Conservation (phyloP, 2,113 vertebrate genomes). For the Dicerorhinus sumatrensis region DNA sequence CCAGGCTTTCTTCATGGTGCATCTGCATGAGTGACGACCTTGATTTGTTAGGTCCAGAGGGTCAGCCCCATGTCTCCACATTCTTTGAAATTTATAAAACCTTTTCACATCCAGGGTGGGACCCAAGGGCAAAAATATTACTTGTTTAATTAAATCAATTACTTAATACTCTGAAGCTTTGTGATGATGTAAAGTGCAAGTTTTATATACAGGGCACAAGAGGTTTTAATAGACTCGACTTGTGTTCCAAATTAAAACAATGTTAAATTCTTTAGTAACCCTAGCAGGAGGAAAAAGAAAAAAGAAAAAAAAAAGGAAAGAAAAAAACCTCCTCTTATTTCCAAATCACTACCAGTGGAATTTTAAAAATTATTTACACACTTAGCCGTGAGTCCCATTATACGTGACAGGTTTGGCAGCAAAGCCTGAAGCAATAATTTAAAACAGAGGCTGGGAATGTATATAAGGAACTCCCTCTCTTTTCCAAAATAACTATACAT, state of each 20-base stretch:
- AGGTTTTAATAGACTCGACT: conserved; percentile 33
- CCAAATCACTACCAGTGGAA: conserved; percentile 70
- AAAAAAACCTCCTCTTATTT: conserved; percentile 44
- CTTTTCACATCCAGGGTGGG: not conserved
- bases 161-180: not conserved
- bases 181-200: not conserved
- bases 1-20: not conserved
- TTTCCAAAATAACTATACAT: conserved; percentile 45
- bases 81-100: not conserved
- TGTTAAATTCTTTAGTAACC: conserved; percentile 43
- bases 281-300: not conserved
- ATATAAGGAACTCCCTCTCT: not conserved
- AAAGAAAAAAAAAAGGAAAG: not conserved
- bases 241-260: conserved; percentile 71
- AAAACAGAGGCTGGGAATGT: conserved; percentile 58
- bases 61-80: not conserved
- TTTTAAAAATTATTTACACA: conserved; percentile 67
- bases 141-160: conserved; percentile 33
- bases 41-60: not conserved
- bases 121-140: not conserved
- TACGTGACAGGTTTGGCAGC: conserved; percentile 58
- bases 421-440: not conserved
- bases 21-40: too few relatives aligned
- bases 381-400: not conserved
- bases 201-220: not conserved